A percentile compares a stretch with the other conserved stretches of the same genome.
These are phyloP conservation scores for Masticophis lateralis DNA, from an alignment of 2,797 vertebrate species.

Conservation along the genomic window DNA sequence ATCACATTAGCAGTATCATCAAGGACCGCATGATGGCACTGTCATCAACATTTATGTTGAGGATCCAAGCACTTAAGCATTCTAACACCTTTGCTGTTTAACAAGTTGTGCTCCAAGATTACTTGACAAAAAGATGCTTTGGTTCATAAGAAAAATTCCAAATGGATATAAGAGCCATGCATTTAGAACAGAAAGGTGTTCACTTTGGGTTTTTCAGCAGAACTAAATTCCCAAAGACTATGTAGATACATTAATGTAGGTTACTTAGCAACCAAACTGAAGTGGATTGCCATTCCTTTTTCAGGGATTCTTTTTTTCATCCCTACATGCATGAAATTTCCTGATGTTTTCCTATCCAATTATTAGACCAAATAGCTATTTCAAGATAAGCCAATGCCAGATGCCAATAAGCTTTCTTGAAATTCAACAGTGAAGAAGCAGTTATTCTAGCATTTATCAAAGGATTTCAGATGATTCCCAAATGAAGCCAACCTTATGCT, in stretches of 20 bases:
- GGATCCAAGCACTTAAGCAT: neutral
- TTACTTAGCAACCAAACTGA: neutral
- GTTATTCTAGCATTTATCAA: neutral
- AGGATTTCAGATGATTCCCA: neutral
- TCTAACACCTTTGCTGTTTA: neutral
- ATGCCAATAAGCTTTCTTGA: neutral
- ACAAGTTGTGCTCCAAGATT: neutral
- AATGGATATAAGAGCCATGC: neutral
- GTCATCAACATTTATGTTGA: neutral
- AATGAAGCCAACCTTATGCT: neutral
- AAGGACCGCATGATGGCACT: constrained; percentile 10
- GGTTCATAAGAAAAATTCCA: neutral
- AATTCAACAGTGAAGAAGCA: neutral
- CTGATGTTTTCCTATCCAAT: neutral
- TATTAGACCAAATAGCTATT: neutral
- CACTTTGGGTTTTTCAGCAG: neutral
- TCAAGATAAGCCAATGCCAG: neutral
- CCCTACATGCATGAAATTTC: neutral
- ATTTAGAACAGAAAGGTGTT: neutral
- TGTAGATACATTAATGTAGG: neutral
- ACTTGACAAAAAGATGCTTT: neutral
- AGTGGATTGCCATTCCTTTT: neutral
- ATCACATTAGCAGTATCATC: constrained; percentile 8
- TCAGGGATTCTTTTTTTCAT: neutral
- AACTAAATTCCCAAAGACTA: neutral